These are phyloP conservation scores for Mustela nigripes DNA, from an alignment of 2,113 vertebrate species.

Conservation along the genomic window DNA sequence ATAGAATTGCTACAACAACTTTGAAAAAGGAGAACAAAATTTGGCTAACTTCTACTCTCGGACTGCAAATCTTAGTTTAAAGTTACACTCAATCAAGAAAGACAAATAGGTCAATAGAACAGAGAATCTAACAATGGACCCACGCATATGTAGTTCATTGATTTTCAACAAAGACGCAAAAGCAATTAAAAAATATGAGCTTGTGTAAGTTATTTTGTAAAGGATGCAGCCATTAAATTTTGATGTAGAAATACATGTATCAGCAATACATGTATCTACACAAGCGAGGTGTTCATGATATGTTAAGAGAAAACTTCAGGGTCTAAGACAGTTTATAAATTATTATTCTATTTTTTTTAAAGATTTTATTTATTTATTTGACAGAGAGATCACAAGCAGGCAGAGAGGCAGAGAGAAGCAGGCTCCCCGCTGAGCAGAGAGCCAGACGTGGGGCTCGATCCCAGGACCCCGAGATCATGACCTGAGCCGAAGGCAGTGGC, in stretches of 20 bases:
- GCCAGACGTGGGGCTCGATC: no score
- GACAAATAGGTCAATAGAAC: neutral
- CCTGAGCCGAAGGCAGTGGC: no score
- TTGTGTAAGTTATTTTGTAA: neutral
- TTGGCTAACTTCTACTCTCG: neutral
- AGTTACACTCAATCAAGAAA: constrained; percentile 6
- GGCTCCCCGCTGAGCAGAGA: no score
- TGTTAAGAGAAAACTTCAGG: neutral
- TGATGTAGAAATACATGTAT: neutral
- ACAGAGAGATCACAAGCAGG: no score
- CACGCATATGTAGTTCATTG: neutral
- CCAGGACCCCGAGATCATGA: no score
- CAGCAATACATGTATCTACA: no score
- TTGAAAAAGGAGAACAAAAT: neutral
- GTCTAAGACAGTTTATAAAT: neutral
- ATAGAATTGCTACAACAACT: neutral
- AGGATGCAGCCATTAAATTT: neutral
- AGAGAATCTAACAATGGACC: neutral
- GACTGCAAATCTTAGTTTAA: neutral
- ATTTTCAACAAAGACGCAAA: neutral
- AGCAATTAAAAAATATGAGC: neutral
- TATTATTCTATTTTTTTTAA: neutral
- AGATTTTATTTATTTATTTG: no score
- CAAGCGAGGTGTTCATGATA: neutral
- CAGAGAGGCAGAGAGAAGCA: no score